These are phyloP conservation scores for Tanypteryx hageni DNA, from an alignment of 2,888 invertebrate genomes.

Conservation along the genomic window DNA sequence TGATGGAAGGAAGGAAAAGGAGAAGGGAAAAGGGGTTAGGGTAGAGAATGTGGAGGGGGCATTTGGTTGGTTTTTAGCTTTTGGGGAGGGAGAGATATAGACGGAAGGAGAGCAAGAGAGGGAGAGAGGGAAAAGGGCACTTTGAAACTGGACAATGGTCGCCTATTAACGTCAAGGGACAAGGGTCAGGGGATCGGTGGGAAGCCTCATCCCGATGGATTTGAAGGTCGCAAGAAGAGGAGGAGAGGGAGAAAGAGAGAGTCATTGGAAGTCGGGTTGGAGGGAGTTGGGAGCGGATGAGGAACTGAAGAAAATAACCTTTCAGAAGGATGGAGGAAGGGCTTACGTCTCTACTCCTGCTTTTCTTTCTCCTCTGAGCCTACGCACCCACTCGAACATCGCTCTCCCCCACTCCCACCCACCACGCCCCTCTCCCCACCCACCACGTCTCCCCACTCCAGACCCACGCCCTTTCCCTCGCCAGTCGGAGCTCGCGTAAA, in stretches of 20 bases:
- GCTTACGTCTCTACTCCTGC: background rate
- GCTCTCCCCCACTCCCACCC: background rate
- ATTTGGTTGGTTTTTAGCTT: conserved; percentile 28
- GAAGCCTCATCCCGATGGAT: conserved; percentile 52
- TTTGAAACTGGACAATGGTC: conserved; percentile 57
- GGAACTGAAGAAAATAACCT: conserved; percentile 35
- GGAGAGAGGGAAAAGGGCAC: background rate
- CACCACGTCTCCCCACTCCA: background rate
- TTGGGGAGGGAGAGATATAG: background rate
- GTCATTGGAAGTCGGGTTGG: background rate
- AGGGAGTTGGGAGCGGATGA: background rate
- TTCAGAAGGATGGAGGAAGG: background rate
- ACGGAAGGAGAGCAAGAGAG: background rate
- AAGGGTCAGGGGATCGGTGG: conserved; percentile 46
- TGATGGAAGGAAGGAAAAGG: background rate
- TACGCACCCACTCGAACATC: too few species aligned
- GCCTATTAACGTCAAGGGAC: conserved; percentile 61
- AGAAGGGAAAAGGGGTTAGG: background rate
- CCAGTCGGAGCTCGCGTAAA: background rate
- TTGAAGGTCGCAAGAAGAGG: conserved; percentile 42
- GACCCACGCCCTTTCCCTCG: background rate
- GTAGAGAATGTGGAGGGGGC: background rate
- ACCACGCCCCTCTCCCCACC: background rate
- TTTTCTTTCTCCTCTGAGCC: background rate
- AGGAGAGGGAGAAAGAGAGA: background rate